These are phyloP conservation scores for Nannobrachium achirus DNA, from an alignment of 2,113 vertebrate genomes.

Conservation along the genomic window DNA sequence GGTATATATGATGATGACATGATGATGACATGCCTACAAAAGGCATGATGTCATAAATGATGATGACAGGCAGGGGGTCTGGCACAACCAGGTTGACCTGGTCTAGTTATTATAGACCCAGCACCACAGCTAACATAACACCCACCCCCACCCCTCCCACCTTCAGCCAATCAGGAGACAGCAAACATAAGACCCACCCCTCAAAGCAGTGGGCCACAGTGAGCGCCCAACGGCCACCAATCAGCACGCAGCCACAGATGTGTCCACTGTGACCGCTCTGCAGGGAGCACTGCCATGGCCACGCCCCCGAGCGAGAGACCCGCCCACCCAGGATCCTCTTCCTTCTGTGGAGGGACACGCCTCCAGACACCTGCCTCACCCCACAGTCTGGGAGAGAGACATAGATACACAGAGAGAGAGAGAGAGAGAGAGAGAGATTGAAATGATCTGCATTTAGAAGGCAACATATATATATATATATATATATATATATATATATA, in stretches of 20 bases:
- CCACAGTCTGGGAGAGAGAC: conserved; percentile 81
- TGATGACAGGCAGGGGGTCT: too few relatives aligned
- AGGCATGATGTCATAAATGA: too few relatives aligned
- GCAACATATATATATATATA: too few relatives aligned
- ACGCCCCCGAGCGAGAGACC: conserved; percentile 89
- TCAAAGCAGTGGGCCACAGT: conserved; percentile 96
- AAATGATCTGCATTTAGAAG: too few relatives aligned
- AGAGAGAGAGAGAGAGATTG: conserved; percentile 11
- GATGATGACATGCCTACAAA: too few relatives aligned
- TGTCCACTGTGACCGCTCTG: conserved; percentile 93
- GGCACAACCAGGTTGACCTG: too few relatives aligned
- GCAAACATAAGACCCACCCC: conserved; percentile 87
- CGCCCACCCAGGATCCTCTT: conserved; percentile 94
- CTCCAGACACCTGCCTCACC: conserved; percentile 18
- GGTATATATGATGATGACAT: too few relatives aligned
- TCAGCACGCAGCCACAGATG: conserved; percentile 94
- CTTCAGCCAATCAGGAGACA: too few relatives aligned
- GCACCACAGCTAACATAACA: too few relatives aligned
- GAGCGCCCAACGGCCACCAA: conserved; percentile 89
- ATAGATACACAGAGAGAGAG: neutral
- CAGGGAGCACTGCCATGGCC: conserved; percentile 98
- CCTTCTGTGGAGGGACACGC: conserved; percentile 76
- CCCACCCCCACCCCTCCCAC: too few relatives aligned
- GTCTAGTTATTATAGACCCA: too few relatives aligned
- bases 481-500: too few relatives aligned